Base-by-base conservation (phyloP, 2,797 vertebrate species). In the Lagorchestes hirsutus region DNA sequence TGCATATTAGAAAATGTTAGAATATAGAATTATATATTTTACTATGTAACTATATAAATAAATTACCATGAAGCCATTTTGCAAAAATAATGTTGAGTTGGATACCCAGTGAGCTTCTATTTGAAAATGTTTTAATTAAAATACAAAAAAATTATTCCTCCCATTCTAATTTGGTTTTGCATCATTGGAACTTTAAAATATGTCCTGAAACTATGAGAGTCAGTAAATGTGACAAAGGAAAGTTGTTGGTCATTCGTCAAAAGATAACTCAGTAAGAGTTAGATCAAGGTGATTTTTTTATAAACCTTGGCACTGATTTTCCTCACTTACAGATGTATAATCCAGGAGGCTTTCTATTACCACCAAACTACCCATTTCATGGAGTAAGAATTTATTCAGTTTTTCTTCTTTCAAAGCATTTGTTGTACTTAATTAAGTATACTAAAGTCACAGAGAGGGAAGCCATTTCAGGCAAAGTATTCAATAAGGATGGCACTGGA, bases 71-170 rank as follows among this genome's bases (percentile, higher is more conserved):
- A 94, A 95, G 40, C 24, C 93, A 94, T 91, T 22, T 90, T 95
- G 0, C 31, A 96, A 96, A 82, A 95, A 94, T 96, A 94, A 92
- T 95, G 56, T 90, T 96, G 92, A 91, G 0, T 93, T 74, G 55
- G 93, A 92, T 91, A 40, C 67, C 91, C 52, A 46, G 24, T 82
- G 18, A 46, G 10, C 0, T 93, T 93, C 93, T 55, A 54, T 91
- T 96, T 95, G 96, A 97, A 97, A 67, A 92, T 46, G 55, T 95
- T 82, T 74, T 92, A 94, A 67, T 94, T 96, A 67, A 95, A 97
- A 50, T 4, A 91, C 12, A 94, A 82, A 40, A 67, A 16, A 40
- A 82, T 46, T 4, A 46, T 82, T 82, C 18, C 40, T 46, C 18
- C 40, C 74, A 82, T 46, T 46, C n/a, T 82, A 82, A 82, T 46